Conservation (phyloP, 2,888 invertebrate genomes). For the Drosophila crucigera region DNA sequence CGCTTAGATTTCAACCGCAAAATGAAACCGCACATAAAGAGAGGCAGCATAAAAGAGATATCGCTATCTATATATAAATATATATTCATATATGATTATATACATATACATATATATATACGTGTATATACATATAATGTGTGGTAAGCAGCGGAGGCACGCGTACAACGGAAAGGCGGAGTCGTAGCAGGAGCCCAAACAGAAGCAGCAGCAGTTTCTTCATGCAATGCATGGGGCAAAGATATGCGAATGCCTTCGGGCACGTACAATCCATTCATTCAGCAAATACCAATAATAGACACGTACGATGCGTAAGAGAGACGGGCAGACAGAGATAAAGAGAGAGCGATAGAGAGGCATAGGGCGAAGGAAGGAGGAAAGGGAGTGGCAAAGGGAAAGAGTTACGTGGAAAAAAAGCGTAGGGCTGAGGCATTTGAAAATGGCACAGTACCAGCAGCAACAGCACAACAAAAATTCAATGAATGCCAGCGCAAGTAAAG, state of each 20-base stretch:
- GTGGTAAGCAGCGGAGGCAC: conserved; percentile 17
- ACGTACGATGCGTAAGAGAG: conserved; percentile 59
- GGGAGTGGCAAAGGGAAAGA: background rate
- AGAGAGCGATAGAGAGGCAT: background rate
- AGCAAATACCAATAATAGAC: conserved; percentile 81
- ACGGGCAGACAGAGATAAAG: background rate
- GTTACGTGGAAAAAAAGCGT: conserved; percentile 10
- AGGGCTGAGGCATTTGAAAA: conserved; percentile 71
- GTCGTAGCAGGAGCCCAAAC: conserved; percentile 24
- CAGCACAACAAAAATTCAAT: conserved; percentile 66
- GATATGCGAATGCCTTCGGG: conserved; percentile 78
- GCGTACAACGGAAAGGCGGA: conserved; percentile 71
- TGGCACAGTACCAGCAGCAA: conserved; percentile 33
- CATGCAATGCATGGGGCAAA: conserved; percentile 53
- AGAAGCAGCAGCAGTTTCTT: conserved; percentile 25
- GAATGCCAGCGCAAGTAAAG: conserved; percentile 75
- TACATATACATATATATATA: background rate
- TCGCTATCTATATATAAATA: conserved; percentile 1
- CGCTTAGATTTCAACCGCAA: conserved; percentile 80
- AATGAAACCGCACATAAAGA: conserved; percentile 41
- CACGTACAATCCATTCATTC: conserved; percentile 81
- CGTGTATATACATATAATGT: background rate
- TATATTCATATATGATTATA: background rate
- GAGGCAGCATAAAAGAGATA: conserved; percentile 3
- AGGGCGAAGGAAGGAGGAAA: background rate